Base-by-base conservation (phyloP, 1,140 invertebrate genomes). In the Spodoptera litura region DNA sequence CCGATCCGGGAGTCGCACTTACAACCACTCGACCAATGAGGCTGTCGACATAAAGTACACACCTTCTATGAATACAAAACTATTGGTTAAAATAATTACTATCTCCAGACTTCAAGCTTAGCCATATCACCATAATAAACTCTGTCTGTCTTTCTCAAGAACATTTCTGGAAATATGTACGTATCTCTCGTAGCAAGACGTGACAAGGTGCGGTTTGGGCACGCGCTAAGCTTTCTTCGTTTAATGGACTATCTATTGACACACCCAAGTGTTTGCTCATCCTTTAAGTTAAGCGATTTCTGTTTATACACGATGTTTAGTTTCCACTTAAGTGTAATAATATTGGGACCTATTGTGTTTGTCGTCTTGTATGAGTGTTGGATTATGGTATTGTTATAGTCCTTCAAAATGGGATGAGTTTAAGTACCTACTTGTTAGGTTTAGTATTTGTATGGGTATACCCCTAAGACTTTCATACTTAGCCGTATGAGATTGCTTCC, bases 171-270 rank as follows among this genome's bases (percentile, higher is more conserved):
- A 20, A 68, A 68, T 52, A 20, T 20, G 20, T 20, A 20, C 20
- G 1, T 20, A 68, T 68, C 10, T 49, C 15, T 13, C 20, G n/a
- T 20, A 25, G 15, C 15, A 66, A 49, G 9, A 49, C 12, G 58
- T 55, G 56, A n/a, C 25, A 78, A 61, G 12, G 77, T 56, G 52
- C 10, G 31, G 56, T 62, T 49, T 44, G 38, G 38, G 53, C 27
- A 62, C 15, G 58, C 51, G 55, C 64, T 27, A 68, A 71, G 75
- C 72, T 82, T 81, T 75, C 79, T 73, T 81, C 71, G 53, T 78
- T 81, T 85, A 83, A 83, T 85, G 83, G 81, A 78, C 73, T 83
- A 78, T 73, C 38, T 73, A 56, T 73, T 73, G 8, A 49, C 71
- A 61, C 20, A 51, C 44, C 15, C 12, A n/a, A 59, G 71, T 73